Conservation (phyloP, 2,888 invertebrate species). For the Caenorhabditis drosophilae region DNA sequence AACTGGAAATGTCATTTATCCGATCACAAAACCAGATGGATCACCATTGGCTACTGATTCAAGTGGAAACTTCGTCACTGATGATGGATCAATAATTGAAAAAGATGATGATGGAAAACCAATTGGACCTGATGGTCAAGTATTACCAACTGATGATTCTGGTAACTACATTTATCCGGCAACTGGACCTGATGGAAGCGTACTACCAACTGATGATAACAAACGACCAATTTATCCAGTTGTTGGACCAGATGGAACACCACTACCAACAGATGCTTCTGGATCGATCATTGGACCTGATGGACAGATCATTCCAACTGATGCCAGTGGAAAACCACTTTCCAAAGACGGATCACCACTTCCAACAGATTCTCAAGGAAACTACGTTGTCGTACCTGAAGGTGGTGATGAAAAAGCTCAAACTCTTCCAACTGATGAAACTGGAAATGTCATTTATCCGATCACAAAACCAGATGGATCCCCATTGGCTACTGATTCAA, state of each 20-base stretch:
- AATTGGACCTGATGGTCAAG: slow-evolving; percentile 35
- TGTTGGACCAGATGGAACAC: slow-evolving; percentile 34
- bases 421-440: slow-evolving; percentile 16
- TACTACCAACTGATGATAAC: slow-evolving; percentile 24
- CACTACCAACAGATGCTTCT: slow-evolving; percentile 34
- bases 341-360: slow-evolving; percentile 17
- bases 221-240: slow-evolving; percentile 25
- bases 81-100: slow-evolving; percentile 19
- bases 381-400: slow-evolving; percentile 32
- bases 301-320: slow-evolving; percentile 24
- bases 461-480: slow-evolving; percentile 23
- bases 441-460: slow-evolving; percentile 24
- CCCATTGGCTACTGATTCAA: slow-evolving; percentile 25
- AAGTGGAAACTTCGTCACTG: slow-evolving; percentile 12
- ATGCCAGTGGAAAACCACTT: slow-evolving; percentile 9
- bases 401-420: slow-evolving; percentile 8
- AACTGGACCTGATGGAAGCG: slow-evolving; percentile 27
- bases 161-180: slow-evolving; percentile 35
- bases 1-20: slow-evolving; percentile 20
- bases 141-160: slow-evolving; percentile 24
- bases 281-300: slow-evolving; percentile 34
- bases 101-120: slow-evolving; percentile 28
- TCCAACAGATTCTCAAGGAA: slow-evolving; percentile 23
- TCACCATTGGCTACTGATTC: slow-evolving; percentile 26
- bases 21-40: slow-evolving; percentile 25